Base-by-base conservation (phyloP, 2,888 invertebrate species). In the Patella pellucida region DNA sequence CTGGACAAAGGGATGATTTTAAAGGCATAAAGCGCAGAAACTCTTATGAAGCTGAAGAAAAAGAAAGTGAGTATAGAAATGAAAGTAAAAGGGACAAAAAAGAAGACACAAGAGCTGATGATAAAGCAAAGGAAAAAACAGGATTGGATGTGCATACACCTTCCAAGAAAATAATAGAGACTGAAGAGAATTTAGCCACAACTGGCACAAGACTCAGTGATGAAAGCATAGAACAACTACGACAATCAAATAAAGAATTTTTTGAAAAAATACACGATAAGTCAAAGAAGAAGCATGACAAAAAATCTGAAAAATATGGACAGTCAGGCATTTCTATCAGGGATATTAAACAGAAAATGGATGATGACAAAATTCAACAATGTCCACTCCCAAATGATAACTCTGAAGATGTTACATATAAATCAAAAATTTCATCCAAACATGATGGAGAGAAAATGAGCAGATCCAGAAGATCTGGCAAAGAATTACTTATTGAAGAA, bases 1-100 rank as follows among this genome's bases (percentile, higher is more conserved):
- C 52, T 69, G 79, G 31, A 27, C 75, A 76, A 1, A 76, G 76
- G 69, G 74, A 76, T 67, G 74, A 74, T 3, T 74, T 73, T n/a
- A 68, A 71, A 19, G 74, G n/a, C 27, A 67, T 62, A 50, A 74
- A 56, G 62, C 74, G 75, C 71, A 77, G 75, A 69, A 78, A 74
- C 50, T 50, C 19, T 56, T 77, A 74, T 67, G 69, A 15, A 62
- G 76, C 70, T 12, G 72, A 74, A 41, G 74, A 77, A 69, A 71
- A 62, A 68, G 71, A 69, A 52, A 74, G 62, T 23, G 19, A 19
- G 23, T 23, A 19, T 68, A 19, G 56, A 54, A n/a, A 71, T 52
- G 52, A 68, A 31, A 73, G 41, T 15, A 68, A 14, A 50, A 41
- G 56, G 31, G 62, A 14, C 12, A 62, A 67, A 69, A 62, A 67